A percentile compares a stretch with the other conserved stretches of the same genome.
phyloP scores from a whole-genome alignment of 2,888 invertebrate species.

The Limnephilus rhombicus region DNA sequence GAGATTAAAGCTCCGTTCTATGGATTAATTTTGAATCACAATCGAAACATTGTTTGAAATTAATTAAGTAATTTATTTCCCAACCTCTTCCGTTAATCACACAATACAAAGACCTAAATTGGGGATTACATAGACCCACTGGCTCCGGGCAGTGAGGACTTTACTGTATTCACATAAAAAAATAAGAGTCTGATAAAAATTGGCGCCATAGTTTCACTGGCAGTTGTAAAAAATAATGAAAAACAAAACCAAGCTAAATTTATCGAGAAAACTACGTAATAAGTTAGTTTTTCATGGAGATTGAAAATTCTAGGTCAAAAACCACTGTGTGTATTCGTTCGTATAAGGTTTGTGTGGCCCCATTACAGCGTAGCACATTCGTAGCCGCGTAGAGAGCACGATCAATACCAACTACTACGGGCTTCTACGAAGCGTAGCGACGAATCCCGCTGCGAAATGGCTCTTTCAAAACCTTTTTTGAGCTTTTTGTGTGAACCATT shows the following conservation, averaged over 20 bases:
- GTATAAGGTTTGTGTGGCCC: not conserved
- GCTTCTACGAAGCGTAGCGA: not conserved
- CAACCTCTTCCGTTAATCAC: no score
- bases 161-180: no score
- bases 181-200: no score
- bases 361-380: constrained; percentile 3
- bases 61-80: not conserved
- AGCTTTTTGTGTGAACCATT: not conserved
- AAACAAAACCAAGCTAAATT: not conserved
- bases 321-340: not conserved
- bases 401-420: constrained; percentile 9
- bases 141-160: no score
- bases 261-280: not conserved
- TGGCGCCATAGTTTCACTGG: no score
- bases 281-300: not conserved
- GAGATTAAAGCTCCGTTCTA: no score
- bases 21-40: no score
- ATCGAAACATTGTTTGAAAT: not conserved
- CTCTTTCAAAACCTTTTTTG: not conserved
- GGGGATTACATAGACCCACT: no score
- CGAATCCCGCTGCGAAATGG: not conserved
- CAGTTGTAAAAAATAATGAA: no score
- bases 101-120: no score
- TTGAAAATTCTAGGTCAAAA: not conserved
- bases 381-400: constrained; percentile 10